phyloP scores from a whole-genome alignment of 2,113 vertebrate genomes.

The Regulus satrapa region DNA sequence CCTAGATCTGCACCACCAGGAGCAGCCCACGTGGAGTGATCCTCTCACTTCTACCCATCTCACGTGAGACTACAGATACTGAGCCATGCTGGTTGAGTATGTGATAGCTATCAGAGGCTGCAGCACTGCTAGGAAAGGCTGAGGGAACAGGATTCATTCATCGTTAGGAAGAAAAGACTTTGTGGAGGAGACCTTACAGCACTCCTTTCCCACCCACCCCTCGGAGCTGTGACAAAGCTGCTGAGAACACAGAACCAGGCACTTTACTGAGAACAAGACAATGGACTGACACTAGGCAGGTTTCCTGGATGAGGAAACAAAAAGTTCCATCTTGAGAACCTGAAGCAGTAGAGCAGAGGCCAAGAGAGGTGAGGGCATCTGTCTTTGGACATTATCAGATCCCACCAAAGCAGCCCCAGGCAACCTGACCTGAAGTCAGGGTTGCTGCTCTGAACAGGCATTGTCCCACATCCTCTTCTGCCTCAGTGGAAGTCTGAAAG shows the following conservation, averaged over 20 bases:
- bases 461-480: not conserved
- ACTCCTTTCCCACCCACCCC: not conserved
- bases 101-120: not conserved
- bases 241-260: not conserved
- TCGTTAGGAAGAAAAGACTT: not conserved
- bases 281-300: not conserved
- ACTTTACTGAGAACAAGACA: not conserved
- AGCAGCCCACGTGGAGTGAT: rapidly evolving
- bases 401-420: not conserved
- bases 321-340: not conserved
- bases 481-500: not conserved
- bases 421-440: not conserved
- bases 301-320: not conserved
- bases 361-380: not conserved
- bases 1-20: not conserved
- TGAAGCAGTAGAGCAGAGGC: not conserved
- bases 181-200: not conserved
- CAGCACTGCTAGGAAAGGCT: not conserved
- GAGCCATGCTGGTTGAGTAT: not conserved
- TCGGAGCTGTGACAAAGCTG: not conserved
- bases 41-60: not conserved
- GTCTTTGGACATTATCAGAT: not conserved
- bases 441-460: not conserved
- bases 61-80: not conserved
- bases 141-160: not conserved